These are phyloP conservation scores for Drosophila nannoptera DNA, from an alignment of 1,140 invertebrate genomes.

Conservation along the genomic window DNA sequence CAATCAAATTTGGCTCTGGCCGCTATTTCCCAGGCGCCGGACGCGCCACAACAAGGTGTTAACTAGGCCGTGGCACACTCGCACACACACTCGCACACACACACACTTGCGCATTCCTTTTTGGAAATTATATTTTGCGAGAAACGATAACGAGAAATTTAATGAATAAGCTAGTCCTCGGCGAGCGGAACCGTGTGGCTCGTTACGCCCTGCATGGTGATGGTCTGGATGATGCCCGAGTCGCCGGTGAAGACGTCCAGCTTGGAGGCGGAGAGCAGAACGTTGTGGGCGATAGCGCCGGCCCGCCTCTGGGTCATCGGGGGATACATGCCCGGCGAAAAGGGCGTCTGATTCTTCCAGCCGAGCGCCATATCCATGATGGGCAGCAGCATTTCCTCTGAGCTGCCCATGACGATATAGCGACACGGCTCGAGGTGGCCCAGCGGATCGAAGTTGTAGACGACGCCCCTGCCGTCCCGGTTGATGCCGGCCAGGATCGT, in stretches of 20 bases:
- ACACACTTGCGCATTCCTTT: background rate
- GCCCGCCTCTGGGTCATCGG: background rate
- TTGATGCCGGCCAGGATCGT: background rate
- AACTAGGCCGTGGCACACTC: slow-evolving; percentile 51
- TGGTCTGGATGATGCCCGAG: background rate
- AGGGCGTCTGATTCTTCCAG: background rate
- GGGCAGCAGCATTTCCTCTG: background rate
- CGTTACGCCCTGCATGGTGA: background rate
- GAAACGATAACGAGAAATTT: no score
- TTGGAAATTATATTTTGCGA: no score
- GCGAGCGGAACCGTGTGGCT: background rate
- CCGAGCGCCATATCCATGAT: background rate
- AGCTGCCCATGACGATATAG: background rate
- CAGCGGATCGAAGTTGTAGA: background rate
- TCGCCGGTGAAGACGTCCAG: background rate
- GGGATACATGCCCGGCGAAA: background rate
- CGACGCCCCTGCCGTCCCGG: background rate
- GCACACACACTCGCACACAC: slow-evolving; percentile 14
- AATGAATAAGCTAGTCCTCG: background rate
- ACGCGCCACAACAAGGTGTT: slow-evolving; percentile 52
- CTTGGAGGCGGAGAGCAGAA: background rate
- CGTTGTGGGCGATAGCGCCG: background rate
- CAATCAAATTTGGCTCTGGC: slow-evolving; percentile 62
- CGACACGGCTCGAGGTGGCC: background rate
- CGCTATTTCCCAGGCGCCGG: slow-evolving; percentile 41